A percentile compares a stretch with the other conserved stretches of the same genome.
Conservation (phyloP, 1,140 invertebrate genomes). For the Bicyclus anynana region DNA sequence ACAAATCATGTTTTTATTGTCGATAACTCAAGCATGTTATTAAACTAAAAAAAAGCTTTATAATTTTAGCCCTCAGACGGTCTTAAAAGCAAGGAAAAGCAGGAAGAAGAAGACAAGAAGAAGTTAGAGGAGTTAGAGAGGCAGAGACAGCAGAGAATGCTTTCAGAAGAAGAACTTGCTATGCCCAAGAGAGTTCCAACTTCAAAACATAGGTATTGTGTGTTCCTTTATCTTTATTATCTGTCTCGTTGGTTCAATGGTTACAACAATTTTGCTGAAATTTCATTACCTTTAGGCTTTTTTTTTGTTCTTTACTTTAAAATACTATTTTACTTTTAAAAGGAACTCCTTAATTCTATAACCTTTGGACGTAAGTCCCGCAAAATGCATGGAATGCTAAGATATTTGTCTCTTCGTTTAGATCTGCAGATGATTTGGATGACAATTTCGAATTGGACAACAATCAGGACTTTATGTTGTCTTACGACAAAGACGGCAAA, state of each 20-base stretch:
- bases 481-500: constrained; percentile 77
- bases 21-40: too few species aligned
- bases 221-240: too few species aligned
- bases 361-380: too few species aligned
- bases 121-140: constrained; percentile 88
- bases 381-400: too few species aligned
- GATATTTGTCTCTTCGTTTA: constrained; percentile 29
- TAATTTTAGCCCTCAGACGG: constrained; percentile 82
- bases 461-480: constrained; percentile 74
- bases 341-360: too few species aligned
- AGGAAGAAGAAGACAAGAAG: constrained; percentile 87
- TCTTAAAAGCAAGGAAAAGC: constrained; percentile 89
- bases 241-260: too few species aligned
- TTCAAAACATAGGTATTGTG: constrained; percentile 53
- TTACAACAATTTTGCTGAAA: too few species aligned
- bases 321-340: too few species aligned
- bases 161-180: constrained; percentile 69
- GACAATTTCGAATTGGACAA: constrained; percentile 81
- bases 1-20: too few species aligned
- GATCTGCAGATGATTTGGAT: constrained; percentile 90
- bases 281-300: too few species aligned
- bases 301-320: too few species aligned
- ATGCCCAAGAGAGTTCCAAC: constrained; percentile 46
- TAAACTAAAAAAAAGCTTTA: background rate
- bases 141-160: constrained; percentile 87